Base-by-base conservation (phyloP, 2,797 vertebrate species). In the Leptatherina wallacei region DNA sequence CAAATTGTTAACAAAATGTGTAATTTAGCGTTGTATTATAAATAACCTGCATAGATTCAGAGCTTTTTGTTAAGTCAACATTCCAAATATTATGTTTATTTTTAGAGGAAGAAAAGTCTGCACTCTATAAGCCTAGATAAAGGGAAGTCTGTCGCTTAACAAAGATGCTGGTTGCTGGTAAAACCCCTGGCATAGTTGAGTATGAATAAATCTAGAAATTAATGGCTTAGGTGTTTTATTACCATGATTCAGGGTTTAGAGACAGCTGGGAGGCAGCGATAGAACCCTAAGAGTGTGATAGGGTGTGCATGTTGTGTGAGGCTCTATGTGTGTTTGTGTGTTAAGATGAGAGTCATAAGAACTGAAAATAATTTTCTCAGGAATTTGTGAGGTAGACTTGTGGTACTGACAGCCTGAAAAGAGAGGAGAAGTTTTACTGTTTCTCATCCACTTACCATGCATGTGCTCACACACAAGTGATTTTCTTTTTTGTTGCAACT, bases 321-420 rank as follows among this genome's bases (percentile, higher is more conserved):
- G 18, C 35, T 40, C 22, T 65, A 6, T 60, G 65, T 72, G 72
- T 76, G 65, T 68, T 22, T 83, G 85, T 93, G 87, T 89, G 85
- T 89, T 88, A 91, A 90, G 79, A 81, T 70, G 73, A 89, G 89
- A 91, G 77, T 85, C 88, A 92, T 85, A 81, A 69, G 85, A 91
- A 91, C 91, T 93, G 90, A 91, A 92, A 94, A 92, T 91, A 91
- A 84, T 76, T 87, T 83, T 80, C 73, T 69, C 71, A 84, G 74
- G 83, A 89, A 74, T 82, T 84, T 69, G 71, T 88, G 81, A 86
- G 81, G 80, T 84, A 77, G 71, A 63, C 51, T 87, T 77, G 71
- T 86, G 85, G 83, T 64, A 80, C 84, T 16, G 47, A 49, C 69
- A 60, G 71, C 38, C 59, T 74, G 62, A 47, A 76, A 67, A 84